Conservation (phyloP, 1,140 invertebrate genomes). For the Atta colombica region DNA sequence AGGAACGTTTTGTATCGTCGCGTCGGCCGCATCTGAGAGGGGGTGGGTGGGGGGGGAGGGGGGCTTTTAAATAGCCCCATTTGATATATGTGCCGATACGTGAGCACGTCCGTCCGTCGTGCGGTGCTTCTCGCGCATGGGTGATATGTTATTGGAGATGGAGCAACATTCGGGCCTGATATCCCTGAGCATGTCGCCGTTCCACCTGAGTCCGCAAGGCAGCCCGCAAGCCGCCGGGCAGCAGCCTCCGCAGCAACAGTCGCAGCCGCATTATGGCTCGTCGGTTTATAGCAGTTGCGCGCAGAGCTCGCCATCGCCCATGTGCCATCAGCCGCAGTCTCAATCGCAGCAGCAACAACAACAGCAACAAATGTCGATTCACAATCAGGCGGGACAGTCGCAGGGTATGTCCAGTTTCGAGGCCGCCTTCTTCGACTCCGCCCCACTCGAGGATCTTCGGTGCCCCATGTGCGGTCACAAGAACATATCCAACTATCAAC, state of each 20-base stretch:
- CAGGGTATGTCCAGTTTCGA: constrained; percentile 83
- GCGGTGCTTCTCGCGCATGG: constrained; percentile 83
- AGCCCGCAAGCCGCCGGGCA: constrained; percentile 85
- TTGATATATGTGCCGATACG: constrained; percentile 76
- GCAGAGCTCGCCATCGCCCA: constrained; percentile 84
- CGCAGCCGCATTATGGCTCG: constrained; percentile 79
- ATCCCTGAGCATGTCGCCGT: constrained; percentile 94
- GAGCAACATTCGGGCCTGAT: constrained; percentile 93
- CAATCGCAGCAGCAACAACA: constrained; percentile 64
- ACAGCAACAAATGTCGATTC: constrained; percentile 71
- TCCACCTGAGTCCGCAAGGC: constrained; percentile 90
- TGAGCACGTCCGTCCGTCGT: constrained; percentile 70
- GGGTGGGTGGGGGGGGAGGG: background rate
- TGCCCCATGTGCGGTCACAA: constrained; percentile 99
- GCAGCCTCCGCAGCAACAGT: constrained; percentile 75
- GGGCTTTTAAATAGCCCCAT: background rate
- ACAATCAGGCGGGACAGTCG: constrained; percentile 75
- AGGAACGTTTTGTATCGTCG: background rate
- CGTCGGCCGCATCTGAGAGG: constrained; percentile 9
- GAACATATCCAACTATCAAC: constrained; percentile 98
- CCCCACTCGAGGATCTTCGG: constrained; percentile 97
- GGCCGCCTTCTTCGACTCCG: constrained; percentile 91
- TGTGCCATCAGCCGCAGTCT: constrained; percentile 81
- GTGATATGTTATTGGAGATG: constrained; percentile 93
- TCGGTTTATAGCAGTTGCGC: constrained; percentile 81